Percentiles rank a stretch among this genome's conserved stretches.
Evolutionary conservation across 2,888 invertebrate species (phyloP).

Genomic region (Drosophila affinis): DNA sequence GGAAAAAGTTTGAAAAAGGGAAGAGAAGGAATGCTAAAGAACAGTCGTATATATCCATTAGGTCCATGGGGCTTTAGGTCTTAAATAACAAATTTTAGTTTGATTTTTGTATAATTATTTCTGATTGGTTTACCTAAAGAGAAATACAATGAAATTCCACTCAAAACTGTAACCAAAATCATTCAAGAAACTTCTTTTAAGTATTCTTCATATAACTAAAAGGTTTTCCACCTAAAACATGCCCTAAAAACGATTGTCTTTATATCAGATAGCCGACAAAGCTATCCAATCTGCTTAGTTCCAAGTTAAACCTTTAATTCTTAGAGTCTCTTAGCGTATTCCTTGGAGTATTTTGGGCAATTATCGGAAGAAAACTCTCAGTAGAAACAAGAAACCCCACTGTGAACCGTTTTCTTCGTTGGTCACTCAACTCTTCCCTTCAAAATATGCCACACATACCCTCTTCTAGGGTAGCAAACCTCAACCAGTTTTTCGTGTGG

Average conservation of each 20-base stretch:
- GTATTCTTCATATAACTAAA: background rate
- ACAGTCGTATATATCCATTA: background rate
- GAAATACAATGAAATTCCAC: too few relatives aligned
- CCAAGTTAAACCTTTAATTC: background rate
- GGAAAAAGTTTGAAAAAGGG: background rate
- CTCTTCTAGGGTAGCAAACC: constrained; percentile 5
- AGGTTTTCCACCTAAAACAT: too few relatives aligned
- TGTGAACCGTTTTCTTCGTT: background rate
- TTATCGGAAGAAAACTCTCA: too few relatives aligned
- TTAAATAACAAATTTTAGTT: too few relatives aligned
- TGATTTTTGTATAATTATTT: background rate
- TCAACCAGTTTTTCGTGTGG: constrained; percentile 21
- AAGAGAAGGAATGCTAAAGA: background rate
- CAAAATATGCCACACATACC: background rate
- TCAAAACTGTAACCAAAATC: too few relatives aligned
- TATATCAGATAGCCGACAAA: accelerated
- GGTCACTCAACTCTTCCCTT: too few relatives aligned
- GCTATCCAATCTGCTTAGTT: too few relatives aligned
- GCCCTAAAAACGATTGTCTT: background rate
- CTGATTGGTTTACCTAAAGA: background rate
- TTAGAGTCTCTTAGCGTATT: accelerated
- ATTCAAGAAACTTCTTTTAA: constrained; percentile 32
- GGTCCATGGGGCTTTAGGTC: too few relatives aligned
- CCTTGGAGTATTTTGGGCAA: background rate
- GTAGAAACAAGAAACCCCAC: background rate